Conservation (phyloP, 1,140 invertebrate species). For the Mactra quadrangularis region DNA sequence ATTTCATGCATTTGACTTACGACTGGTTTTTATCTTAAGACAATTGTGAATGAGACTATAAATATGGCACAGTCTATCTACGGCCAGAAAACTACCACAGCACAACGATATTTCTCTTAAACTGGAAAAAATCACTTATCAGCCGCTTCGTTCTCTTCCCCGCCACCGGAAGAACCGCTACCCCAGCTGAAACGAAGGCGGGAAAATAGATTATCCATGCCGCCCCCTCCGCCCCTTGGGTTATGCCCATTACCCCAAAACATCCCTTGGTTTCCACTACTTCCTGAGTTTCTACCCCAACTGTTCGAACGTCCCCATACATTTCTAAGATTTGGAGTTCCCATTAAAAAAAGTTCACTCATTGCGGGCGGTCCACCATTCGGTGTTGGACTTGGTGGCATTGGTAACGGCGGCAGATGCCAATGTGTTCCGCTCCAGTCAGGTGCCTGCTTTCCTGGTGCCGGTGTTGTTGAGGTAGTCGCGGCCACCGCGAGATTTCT, state of each 20-base stretch:
- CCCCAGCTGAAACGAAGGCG: slow-evolving; percentile 10
- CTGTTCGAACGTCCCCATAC: slow-evolving; percentile 14
- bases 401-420: background rate
- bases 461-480: background rate
- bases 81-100: too few relatives aligned
- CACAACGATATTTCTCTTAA: too few relatives aligned
- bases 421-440: slow-evolving; percentile 21
- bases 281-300: background rate
- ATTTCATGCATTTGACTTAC: too few relatives aligned
- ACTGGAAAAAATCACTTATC: slow-evolving; percentile 21
- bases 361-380: background rate
- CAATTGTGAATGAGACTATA: too few relatives aligned
- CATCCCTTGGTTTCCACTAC: too few relatives aligned
- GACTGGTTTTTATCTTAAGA: too few relatives aligned
- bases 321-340: background rate
- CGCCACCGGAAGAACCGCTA: background rate
- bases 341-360: background rate
- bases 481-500: background rate
- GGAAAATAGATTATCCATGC: background rate
- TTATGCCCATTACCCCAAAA: background rate
- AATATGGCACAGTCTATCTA: too few relatives aligned
- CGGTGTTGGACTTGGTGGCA: background rate
- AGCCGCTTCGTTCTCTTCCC: slow-evolving; percentile 11
- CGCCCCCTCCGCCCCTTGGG: background rate
- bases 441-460: background rate